A percentile compares a stretch with the other conserved stretches of the same genome.
Conservation (phyloP, 2,113 vertebrate species). For the Dromaius novaehollandiae region DNA sequence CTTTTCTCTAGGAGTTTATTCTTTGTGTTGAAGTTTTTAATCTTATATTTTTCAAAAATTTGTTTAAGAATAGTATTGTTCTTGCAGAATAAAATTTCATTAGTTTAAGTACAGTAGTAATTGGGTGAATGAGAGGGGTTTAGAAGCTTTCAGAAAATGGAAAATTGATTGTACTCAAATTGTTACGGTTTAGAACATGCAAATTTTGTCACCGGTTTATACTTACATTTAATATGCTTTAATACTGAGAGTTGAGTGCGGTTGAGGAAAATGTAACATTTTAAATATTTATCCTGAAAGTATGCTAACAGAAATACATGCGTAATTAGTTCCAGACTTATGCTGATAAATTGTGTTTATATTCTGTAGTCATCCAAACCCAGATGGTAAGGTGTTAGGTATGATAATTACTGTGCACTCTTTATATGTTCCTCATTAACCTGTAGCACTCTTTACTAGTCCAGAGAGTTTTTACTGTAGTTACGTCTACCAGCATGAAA, state of each 20-base stretch:
- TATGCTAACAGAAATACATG: not conserved
- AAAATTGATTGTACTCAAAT: constrained; percentile 79
- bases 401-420: constrained; percentile 50
- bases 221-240: constrained; percentile 39
- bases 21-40: constrained; percentile 90
- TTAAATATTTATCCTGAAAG: not conserved
- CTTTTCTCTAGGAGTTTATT: constrained; percentile 84
- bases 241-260: not conserved
- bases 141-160: constrained; percentile 78
- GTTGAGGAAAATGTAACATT: not conserved
- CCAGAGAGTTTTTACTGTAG: constrained; percentile 38
- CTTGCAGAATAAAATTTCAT: constrained; percentile 84
- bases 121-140: constrained; percentile 76
- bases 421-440: constrained; percentile 64
- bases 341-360: not conserved
- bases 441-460: constrained; percentile 51
- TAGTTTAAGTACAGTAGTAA: constrained; percentile 81
- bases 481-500: not conserved
- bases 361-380: constrained; percentile 38
- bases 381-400: constrained; percentile 57
- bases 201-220: not conserved
- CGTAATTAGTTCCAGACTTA: not conserved
- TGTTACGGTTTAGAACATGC: constrained; percentile 44
- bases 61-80: constrained; percentile 82
- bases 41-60: constrained; percentile 82